Evolutionary conservation across 2,888 invertebrate genomes (phyloP), one percentile per base, ranked within the genome.

Genomic region (Dynastes hyllus): DNA sequence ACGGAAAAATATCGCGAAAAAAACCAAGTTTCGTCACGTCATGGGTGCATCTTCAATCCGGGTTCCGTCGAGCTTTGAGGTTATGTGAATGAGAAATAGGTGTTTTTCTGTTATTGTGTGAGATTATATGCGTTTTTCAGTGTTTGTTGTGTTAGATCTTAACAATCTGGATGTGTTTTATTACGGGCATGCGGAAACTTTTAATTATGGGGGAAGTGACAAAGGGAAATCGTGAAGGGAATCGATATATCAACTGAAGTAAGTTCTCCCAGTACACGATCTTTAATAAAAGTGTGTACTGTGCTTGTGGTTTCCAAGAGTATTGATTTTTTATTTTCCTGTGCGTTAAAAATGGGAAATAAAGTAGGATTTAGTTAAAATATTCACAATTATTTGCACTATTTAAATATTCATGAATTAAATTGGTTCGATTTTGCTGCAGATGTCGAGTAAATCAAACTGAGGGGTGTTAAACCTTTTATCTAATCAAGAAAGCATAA

Each of bases 121-220:
- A 3, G 37, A 5, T 37, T 37, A 37, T 37, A 5, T 11, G 45
- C 8, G 45, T 45, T 45, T 8, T 45, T 45, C 8, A 45, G 45
- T 45, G 45, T 45, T 37, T 45, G 45, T 45, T 45, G 9, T 45
- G 45, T 45, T 8, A 45, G 45, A 45, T 45, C 45, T 45, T 45
- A 58, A 22, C 55, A 58, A 58, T 58, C 55, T 58, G 55, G 55
- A 58, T 58, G 55, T 58, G 55, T 58, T 58, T 16, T 58, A 58
- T 58, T 16, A 22, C 55, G 22, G 55, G n/a, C n/a, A n/a, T n/a
- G n/a, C n/a, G n/a, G n/a, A n/a, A n/a, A n/a, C n/a, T n/a, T n/a
- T n/a, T n/a, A n/a, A n/a, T n/a, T n/a, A n/a, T n/a, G n/a, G n/a
- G n/a, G 55, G 22, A 58, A 22, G 27, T 16, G n/a, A 58, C 55